These are phyloP conservation scores for Sympetrum striolatum DNA, from an alignment of 2,888 invertebrate species.

Conservation along the genomic window DNA sequence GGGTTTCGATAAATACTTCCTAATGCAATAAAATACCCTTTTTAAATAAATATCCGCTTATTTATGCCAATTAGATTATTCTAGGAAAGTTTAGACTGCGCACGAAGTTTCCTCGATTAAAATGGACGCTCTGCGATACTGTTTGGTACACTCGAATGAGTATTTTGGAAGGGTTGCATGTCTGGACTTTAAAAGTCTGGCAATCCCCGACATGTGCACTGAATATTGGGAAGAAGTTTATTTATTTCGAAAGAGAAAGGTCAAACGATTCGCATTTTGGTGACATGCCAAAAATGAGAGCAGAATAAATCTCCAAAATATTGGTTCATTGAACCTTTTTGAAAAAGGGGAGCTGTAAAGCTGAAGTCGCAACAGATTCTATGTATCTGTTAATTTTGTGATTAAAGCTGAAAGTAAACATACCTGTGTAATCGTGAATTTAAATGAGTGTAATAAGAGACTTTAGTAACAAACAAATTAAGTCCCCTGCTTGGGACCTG, in stretches of 20 bases:
- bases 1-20: no score
- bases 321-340: background rate
- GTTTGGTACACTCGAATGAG: background rate
- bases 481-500: no score
- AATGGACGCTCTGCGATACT: background rate
- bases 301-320: background rate
- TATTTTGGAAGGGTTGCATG: background rate
- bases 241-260: background rate
- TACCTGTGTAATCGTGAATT: no score
- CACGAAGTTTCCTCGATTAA: background rate
- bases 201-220: background rate
- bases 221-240: background rate
- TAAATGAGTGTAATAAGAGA: no score
- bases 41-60: background rate
- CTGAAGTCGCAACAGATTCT: background rate
- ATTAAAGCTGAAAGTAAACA: no score
- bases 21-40: background rate
- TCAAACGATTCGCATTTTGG: background rate
- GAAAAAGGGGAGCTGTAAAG: background rate
- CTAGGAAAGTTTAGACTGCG: background rate
- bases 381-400: background rate
- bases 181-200: background rate
- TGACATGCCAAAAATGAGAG: background rate
- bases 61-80: background rate
- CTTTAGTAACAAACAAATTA: no score